A percentile compares a stretch with the other conserved stretches of the same genome.
phyloP scores from a whole-genome alignment of 92 coral and sea anemone genomes.

The Phymanthus crucifer region DNA sequence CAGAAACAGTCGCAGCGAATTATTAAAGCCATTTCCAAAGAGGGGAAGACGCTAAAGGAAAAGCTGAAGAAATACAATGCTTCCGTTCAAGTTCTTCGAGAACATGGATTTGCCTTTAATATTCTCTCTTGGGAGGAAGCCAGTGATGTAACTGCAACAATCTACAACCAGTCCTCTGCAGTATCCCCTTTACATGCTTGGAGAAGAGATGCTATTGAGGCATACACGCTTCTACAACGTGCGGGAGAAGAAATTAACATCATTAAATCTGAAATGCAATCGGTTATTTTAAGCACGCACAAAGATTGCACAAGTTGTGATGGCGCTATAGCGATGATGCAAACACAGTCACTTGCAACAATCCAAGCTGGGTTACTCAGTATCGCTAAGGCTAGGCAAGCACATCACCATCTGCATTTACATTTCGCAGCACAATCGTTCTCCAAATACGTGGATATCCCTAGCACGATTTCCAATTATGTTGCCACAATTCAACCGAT shows the following conservation, averaged over 20 bases:
- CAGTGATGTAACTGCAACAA: slow-evolving; percentile 38
- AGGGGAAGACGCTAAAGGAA: slow-evolving; percentile 46
- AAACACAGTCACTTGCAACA: slow-evolving; percentile 13
- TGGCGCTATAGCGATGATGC: slow-evolving; percentile 18
- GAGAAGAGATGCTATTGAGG: slow-evolving; percentile 58
- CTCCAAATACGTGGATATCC: slow-evolving; percentile 10
- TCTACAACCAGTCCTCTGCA: slow-evolving; percentile 23
- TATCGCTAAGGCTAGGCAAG: slow-evolving; percentile 18
- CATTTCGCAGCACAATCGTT: slow-evolving; percentile 16
- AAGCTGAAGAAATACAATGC: slow-evolving; percentile 43
- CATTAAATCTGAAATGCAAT: slow-evolving; percentile 46
- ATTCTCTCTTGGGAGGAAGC: slow-evolving; percentile 61
- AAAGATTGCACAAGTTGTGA: slow-evolving; percentile 14
- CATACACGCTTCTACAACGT: slow-evolving; percentile 33
- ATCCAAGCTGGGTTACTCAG: slow-evolving; percentile 15
- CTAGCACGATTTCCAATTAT: slow-evolving; percentile 4
- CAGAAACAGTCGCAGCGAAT: slow-evolving; percentile 60
- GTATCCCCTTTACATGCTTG: slow-evolving; percentile 17
- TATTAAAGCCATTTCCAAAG: slow-evolving; percentile 42
- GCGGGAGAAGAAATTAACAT: slow-evolving; percentile 49
- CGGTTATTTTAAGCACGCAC: slow-evolving; percentile 9
- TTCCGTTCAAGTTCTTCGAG: slow-evolving; percentile 47
- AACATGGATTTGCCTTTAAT: slow-evolving; percentile 33
- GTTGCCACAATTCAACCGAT: slow-evolving; percentile 14
- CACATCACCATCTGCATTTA: slow-evolving; percentile 9